A percentile compares a stretch with the other conserved stretches of the same genome.
Evolutionary conservation across 2,113 vertebrate species (phyloP).

Genomic region (Mionectes macconnelli): DNA sequence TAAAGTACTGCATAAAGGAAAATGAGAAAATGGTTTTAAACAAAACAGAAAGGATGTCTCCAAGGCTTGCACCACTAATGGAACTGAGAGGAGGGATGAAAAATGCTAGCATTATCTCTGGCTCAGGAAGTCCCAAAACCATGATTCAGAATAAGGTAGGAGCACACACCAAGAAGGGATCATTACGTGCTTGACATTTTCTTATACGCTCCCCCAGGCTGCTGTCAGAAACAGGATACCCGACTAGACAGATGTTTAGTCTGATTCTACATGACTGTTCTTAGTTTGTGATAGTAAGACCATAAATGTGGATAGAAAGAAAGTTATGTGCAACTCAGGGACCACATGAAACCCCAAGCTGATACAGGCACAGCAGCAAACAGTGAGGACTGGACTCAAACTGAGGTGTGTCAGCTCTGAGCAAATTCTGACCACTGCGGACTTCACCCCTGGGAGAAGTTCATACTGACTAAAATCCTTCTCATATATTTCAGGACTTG

Average conservation of each 20-base stretch:
- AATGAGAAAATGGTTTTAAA: not conserved
- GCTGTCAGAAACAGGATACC: conserved; percentile 65
- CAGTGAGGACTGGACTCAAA: not conserved
- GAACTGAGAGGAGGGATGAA: not conserved
- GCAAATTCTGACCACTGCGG: not conserved
- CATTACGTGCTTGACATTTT: conserved; percentile 38
- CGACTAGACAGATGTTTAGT: conserved; percentile 65
- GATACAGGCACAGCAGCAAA: not conserved
- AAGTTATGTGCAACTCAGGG: conserved; percentile 8
- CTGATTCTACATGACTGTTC: conserved; percentile 53
- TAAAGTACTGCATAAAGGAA: not conserved
- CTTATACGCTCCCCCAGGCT: conserved; percentile 28
- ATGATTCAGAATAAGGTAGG: conserved; percentile 53
- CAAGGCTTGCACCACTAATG: not conserved
- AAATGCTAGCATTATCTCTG: conserved; percentile 46
- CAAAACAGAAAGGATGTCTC: not conserved
- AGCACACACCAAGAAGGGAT: conserved; percentile 21
- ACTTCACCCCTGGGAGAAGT: not conserved
- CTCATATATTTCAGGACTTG: not conserved
- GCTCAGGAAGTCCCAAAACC: conserved; percentile 56
- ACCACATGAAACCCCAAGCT: not conserved
- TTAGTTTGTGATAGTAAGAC: conserved; percentile 39
- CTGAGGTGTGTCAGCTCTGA: not conserved
- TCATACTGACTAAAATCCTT: not conserved
- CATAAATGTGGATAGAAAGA: conserved; percentile 25